A percentile compares a stretch with the other conserved stretches of the same genome.
These are phyloP conservation scores for Drosophila subobscura DNA, from an alignment of 1,140 invertebrate species.

Conservation along the genomic window DNA sequence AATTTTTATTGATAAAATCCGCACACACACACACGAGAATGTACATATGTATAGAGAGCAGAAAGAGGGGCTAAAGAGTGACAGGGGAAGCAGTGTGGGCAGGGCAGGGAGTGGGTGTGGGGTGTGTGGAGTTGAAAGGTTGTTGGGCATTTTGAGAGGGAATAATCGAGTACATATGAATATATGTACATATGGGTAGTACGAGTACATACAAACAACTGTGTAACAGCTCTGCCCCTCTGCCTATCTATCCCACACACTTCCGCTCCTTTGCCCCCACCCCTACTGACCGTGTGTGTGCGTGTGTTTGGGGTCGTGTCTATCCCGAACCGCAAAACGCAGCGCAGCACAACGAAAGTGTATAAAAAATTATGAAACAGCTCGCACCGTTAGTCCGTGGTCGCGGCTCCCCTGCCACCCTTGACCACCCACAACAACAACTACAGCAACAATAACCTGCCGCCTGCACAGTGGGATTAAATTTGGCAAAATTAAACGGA, in stretches of 20 bases:
- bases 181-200: neutral
- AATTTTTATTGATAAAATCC: constrained; percentile 78
- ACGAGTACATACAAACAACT: constrained; percentile 1
- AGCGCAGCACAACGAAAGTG: constrained; percentile 69
- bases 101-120: constrained; percentile 6
- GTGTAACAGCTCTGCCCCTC: neutral
- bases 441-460: constrained; percentile 14
- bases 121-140: too few species aligned
- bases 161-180: constrained; percentile 28
- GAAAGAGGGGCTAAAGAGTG: neutral
- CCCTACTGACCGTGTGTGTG: constrained; percentile 5
- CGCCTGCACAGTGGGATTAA: constrained; percentile 17
- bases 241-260: constrained; percentile 18
- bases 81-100: neutral
- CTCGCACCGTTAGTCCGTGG: constrained; percentile 58
- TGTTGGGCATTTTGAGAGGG: too few species aligned
- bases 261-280: neutral
- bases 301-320: constrained; percentile 49
- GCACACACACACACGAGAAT: constrained; percentile 44
- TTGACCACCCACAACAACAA: neutral
- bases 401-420: constrained; percentile 30
- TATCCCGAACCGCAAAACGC: constrained; percentile 71
- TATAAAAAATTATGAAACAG: constrained; percentile 81
- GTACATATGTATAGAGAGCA: neutral
- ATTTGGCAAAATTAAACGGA: neutral